Evolutionary conservation across 2,888 invertebrate genomes (phyloP).

Genomic region (Leucania comma): DNA sequence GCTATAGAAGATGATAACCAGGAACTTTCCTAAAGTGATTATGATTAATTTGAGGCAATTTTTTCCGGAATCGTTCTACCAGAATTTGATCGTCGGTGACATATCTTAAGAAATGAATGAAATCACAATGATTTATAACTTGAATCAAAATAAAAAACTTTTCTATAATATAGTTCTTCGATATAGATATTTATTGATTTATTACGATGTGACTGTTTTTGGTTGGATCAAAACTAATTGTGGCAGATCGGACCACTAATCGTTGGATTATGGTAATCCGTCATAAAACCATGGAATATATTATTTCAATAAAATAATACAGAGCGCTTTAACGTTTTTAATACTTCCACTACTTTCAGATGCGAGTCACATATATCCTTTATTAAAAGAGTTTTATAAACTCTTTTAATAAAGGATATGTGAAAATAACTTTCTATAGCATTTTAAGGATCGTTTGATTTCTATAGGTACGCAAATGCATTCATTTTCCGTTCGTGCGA

Average conservation of each 20-base stretch:
- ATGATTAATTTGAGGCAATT: not conserved
- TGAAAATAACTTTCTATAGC: not conserved
- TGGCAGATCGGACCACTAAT: conserved; percentile 48
- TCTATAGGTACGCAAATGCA: not conserved
- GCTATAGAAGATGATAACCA: no score
- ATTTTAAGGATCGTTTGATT: not conserved
- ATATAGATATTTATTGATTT: conserved; percentile 47
- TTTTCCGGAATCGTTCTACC: not conserved
- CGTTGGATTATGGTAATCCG: conserved; percentile 59
- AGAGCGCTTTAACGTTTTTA: conserved; percentile 21
- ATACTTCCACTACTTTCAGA: conserved; percentile 6
- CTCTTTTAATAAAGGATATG: no score
- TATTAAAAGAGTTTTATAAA: not conserved
- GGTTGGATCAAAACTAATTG: conserved; percentile 54
- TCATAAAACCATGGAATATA: conserved; percentile 51
- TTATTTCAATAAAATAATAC: conserved; percentile 20
- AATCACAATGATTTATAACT: conserved; percentile 25
- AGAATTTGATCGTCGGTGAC: not conserved
- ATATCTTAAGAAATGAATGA: not conserved
- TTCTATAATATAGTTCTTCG: conserved; percentile 17
- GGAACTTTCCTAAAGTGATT: no score
- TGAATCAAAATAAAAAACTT: conserved; percentile 9
- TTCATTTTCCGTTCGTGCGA: no score
- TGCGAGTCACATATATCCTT: not conserved
- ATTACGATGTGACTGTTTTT: conserved; percentile 47